Evolutionary conservation across 2,888 invertebrate genomes (phyloP).

Genomic region (Bursaphelenchus okinawaensis): DNA sequence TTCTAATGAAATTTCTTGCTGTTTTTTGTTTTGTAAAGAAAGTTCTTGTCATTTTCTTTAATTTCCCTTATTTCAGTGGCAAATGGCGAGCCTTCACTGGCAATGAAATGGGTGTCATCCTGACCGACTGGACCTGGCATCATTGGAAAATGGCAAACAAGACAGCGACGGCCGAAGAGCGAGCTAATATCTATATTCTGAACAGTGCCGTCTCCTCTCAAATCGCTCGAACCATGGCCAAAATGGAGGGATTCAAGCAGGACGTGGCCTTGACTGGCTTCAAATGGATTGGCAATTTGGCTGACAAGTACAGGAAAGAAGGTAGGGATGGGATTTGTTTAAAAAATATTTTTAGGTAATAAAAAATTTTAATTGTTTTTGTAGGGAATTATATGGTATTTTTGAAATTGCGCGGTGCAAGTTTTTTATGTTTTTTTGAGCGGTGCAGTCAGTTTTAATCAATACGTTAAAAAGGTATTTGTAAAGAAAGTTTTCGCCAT

Average conservation of each 20-base stretch:
- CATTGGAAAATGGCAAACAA: slow-evolving; percentile 62
- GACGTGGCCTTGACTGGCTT: slow-evolving; percentile 92
- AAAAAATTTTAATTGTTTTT: too few relatives aligned
- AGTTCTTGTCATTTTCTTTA: too few relatives aligned
- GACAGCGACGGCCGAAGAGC: slow-evolving; percentile 36
- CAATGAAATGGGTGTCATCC: slow-evolving; percentile 85
- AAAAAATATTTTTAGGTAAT: too few relatives aligned
- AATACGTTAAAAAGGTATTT: too few relatives aligned
- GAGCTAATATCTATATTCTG: slow-evolving; percentile 72
- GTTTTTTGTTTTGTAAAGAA: neutral
- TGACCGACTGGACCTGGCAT: slow-evolving; percentile 86
- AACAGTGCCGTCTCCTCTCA: slow-evolving; percentile 94
- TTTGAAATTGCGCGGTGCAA: too few relatives aligned
- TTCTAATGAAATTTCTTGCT: too few relatives aligned
- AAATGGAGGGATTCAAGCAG: slow-evolving; percentile 63
- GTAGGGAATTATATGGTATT: too few relatives aligned
- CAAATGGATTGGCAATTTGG: slow-evolving; percentile 96
- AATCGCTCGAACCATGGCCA: slow-evolving; percentile 76
- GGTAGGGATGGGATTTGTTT: slow-evolving; percentile 63
- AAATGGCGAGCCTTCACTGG: slow-evolving; percentile 86
- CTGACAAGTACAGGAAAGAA: slow-evolving; percentile 68
- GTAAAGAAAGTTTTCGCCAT: too few relatives aligned
- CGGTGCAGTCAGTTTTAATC: too few relatives aligned
- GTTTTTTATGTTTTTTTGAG: too few relatives aligned
- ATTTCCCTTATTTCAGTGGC: too few relatives aligned